Conservation (phyloP, 2,888 invertebrate genomes). For the Drosophila quasianomalipes region DNA sequence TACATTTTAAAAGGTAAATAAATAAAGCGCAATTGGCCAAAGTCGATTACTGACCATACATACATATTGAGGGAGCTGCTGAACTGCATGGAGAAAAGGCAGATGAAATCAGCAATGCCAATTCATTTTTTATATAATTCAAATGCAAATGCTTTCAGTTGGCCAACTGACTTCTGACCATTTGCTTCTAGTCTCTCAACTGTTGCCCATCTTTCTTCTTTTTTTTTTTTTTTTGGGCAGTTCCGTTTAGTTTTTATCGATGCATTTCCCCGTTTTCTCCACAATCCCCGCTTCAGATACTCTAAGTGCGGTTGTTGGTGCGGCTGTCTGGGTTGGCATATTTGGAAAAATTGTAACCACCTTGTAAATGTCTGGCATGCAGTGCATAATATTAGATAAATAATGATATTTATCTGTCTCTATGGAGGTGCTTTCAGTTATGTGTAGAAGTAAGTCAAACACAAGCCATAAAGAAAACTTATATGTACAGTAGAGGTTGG, state of each 20-base stretch:
- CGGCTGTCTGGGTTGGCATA: slow-evolving; percentile 61
- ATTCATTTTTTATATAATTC: slow-evolving; percentile 75
- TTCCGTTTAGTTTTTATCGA: slow-evolving; percentile 39
- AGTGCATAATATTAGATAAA: slow-evolving; percentile 62
- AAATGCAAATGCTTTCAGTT: slow-evolving; percentile 68
- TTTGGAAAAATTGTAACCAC: slow-evolving; percentile 77
- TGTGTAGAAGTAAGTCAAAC: slow-evolving; percentile 8
- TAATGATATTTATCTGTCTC: slow-evolving; percentile 56
- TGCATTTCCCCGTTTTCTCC: slow-evolving; percentile 18
- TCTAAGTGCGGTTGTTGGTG: slow-evolving; percentile 24
- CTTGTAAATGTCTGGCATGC: slow-evolving; percentile 54
- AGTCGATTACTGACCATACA: slow-evolving; percentile 57
- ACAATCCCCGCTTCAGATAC: not conserved
- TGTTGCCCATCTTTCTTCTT: not conserved
- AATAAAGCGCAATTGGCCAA: slow-evolving; percentile 59
- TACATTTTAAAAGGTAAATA: slow-evolving; percentile 36
- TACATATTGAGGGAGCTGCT: slow-evolving; percentile 3
- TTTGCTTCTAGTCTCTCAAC: slow-evolving; percentile 5
- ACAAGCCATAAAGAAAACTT: not conserved
- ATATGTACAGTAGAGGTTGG: not conserved
- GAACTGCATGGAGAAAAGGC: not conserved
- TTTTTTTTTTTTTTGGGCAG: not conserved
- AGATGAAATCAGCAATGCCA: slow-evolving; percentile 66
- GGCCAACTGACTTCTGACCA: slow-evolving; percentile 30
- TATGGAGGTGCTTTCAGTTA: slow-evolving; percentile 8